phyloP scores from a whole-genome alignment of 2,113 vertebrate genomes.

The Melanerpes formicivorus region DNA sequence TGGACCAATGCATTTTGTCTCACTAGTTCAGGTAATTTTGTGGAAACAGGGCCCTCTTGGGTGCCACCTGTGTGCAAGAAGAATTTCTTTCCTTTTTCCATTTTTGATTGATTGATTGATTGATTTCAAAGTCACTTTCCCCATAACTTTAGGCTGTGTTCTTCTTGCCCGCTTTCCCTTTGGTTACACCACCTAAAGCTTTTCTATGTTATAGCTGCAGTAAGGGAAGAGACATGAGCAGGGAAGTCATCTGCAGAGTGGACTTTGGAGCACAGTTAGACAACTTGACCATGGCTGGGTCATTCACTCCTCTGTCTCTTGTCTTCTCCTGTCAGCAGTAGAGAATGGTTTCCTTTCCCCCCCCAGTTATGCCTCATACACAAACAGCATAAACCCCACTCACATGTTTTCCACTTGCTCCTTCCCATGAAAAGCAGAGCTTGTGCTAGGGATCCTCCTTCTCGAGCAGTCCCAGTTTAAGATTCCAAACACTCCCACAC shows the following conservation, averaged over 20 bases:
- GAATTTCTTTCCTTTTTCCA: background rate
- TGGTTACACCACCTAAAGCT: background rate
- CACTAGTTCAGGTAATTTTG: background rate
- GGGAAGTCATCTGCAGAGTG: background rate
- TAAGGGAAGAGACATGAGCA: background rate
- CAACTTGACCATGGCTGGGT: rapidly evolving
- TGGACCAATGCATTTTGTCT: background rate
- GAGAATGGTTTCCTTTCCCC: background rate
- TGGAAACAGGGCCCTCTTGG: background rate
- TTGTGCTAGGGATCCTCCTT: background rate
- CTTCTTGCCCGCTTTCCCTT: background rate
- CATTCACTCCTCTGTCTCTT: background rate
- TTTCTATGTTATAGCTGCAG: background rate
- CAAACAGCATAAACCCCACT: background rate
- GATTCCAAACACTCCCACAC: background rate
- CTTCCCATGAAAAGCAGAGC: background rate
- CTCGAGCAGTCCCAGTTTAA: background rate
- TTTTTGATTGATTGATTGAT: no score
- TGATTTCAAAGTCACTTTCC: background rate
- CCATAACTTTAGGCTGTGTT: background rate
- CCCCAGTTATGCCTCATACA: background rate
- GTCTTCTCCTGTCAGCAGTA: background rate
- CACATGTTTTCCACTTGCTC: background rate
- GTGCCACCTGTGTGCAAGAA: background rate
- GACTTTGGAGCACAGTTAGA: background rate